phyloP scores from a whole-genome alignment of 2,888 invertebrate species.

The Patella depressa region DNA sequence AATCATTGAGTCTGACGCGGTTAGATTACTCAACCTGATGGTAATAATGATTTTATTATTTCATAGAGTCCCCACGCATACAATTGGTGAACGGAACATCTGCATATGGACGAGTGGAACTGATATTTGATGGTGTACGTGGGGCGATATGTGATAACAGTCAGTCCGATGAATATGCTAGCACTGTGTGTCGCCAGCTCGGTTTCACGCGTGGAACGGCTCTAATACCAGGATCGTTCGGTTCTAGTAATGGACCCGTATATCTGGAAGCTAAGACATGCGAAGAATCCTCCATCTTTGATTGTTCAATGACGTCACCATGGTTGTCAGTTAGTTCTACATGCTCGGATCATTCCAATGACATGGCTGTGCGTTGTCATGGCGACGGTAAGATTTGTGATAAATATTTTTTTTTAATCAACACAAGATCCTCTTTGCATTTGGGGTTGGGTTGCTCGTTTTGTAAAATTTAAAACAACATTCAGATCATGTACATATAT shows the following conservation, averaged over 20 bases:
- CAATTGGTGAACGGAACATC: neutral
- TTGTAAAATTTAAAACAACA: too few relatives aligned
- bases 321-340: slow-evolving; percentile 39
- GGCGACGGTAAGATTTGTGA: slow-evolving; percentile 40
- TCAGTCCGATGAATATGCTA: slow-evolving; percentile 77
- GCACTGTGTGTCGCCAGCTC: slow-evolving; percentile 72
- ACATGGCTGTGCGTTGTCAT: slow-evolving; percentile 53
- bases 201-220: slow-evolving; percentile 52
- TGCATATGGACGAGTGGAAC: slow-evolving; percentile 53
- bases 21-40: too few relatives aligned
- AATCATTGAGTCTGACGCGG: too few relatives aligned
- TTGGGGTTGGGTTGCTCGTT: too few relatives aligned
- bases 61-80: too few relatives aligned
- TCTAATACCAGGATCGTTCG: slow-evolving; percentile 42
- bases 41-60: too few relatives aligned
- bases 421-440: too few relatives aligned
- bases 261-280: slow-evolving; percentile 53
- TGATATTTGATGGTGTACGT: slow-evolving; percentile 46
- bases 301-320: slow-evolving; percentile 46
- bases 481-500: too few relatives aligned
- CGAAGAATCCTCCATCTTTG: slow-evolving; percentile 46
- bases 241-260: slow-evolving; percentile 44
- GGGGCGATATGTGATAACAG: slow-evolving; percentile 58
- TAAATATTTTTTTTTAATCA: too few relatives aligned
- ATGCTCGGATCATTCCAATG: slow-evolving; percentile 46